These are phyloP conservation scores for Phalacrocorax carbo DNA, from an alignment of 2,113 vertebrate species.

Conservation along the genomic window DNA sequence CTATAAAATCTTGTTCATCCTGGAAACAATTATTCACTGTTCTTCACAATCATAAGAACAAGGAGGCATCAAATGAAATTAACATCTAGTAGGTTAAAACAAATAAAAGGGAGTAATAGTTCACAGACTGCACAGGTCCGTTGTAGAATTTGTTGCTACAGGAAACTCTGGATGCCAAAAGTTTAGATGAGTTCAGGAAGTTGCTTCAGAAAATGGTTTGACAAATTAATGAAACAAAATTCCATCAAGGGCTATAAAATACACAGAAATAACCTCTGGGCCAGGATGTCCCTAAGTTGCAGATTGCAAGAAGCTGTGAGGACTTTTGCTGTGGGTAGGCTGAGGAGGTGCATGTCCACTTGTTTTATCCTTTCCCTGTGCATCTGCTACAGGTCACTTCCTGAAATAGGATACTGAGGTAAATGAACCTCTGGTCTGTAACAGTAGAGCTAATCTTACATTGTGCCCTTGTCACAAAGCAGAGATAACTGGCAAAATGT, in stretches of 20 bases:
- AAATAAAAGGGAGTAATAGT: not conserved
- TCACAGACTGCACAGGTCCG: not conserved
- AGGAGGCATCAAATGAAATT: not conserved
- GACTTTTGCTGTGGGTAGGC: not conserved
- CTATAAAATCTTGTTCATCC: not conserved
- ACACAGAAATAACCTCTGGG: not conserved
- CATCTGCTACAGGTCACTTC: not conserved
- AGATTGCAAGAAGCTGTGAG: not conserved
- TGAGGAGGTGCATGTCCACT: not conserved
- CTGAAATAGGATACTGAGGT: not conserved
- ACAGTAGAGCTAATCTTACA: not conserved
- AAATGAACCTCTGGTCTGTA: not conserved
- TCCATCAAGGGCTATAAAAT: not conserved
- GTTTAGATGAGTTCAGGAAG: not conserved
- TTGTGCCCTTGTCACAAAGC: not conserved
- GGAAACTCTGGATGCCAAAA: not conserved
- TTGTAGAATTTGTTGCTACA: not conserved
- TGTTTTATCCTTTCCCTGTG: not conserved
- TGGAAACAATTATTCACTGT: not conserved
- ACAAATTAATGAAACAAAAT: constrained; percentile 11
- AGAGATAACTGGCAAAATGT: not conserved
- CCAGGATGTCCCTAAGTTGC: not conserved
- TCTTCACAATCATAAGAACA: not conserved
- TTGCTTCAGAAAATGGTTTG: not conserved
- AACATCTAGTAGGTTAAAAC: not conserved